Evolutionary conservation across 2,888 invertebrate species (phyloP).

Genomic region (Hofmannophila pseudospretella): DNA sequence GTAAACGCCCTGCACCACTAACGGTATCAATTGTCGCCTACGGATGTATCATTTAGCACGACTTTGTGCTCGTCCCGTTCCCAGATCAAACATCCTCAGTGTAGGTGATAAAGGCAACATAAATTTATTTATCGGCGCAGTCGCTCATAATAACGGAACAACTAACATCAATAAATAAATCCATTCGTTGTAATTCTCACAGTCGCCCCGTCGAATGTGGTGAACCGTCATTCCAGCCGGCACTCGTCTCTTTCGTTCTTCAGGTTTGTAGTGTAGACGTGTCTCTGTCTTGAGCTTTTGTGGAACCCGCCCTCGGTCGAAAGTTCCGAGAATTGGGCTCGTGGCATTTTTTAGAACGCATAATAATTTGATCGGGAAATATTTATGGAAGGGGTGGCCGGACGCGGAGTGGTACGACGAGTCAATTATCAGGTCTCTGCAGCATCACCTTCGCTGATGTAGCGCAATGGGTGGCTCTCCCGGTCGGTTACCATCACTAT

Average conservation of each 20-base stretch:
- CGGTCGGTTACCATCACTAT: conserved; percentile 46
- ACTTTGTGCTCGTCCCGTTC: conserved; percentile 26
- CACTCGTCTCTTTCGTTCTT: conserved; percentile 43
- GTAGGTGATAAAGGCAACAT: conserved; percentile 33
- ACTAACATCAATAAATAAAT: conserved; percentile 71
- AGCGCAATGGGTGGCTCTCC: conserved; percentile 57
- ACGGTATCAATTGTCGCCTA: conserved; percentile 15
- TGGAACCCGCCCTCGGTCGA: conserved; percentile 65
- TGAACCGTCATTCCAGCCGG: conserved; percentile 69
- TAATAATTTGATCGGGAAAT: conserved; percentile 78
- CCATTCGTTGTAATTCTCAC: conserved; percentile 74
- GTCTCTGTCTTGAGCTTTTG: conserved; percentile 56
- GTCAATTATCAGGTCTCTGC: conserved; percentile 68
- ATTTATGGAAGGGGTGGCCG: conserved; percentile 75
- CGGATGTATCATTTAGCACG: conserved; percentile 37
- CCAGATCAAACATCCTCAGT: conserved; percentile 34
- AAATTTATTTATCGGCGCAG: conserved; percentile 53
- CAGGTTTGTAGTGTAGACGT: conserved; percentile 18
- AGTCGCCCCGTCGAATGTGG: conserved; percentile 55
- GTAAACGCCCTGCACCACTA: conserved; percentile 1
- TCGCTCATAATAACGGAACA: conserved; percentile 64
- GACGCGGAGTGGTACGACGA: conserved; percentile 60
- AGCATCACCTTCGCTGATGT: conserved; percentile 24
- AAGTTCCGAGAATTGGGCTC: conserved; percentile 66
- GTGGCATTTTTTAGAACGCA: conserved; percentile 72